Percentiles rank a stretch among this genome's conserved stretches.
These are phyloP conservation scores for Troglohyphantes excavatus DNA, from an alignment of 2,888 invertebrate genomes.

Conservation along the genomic window DNA sequence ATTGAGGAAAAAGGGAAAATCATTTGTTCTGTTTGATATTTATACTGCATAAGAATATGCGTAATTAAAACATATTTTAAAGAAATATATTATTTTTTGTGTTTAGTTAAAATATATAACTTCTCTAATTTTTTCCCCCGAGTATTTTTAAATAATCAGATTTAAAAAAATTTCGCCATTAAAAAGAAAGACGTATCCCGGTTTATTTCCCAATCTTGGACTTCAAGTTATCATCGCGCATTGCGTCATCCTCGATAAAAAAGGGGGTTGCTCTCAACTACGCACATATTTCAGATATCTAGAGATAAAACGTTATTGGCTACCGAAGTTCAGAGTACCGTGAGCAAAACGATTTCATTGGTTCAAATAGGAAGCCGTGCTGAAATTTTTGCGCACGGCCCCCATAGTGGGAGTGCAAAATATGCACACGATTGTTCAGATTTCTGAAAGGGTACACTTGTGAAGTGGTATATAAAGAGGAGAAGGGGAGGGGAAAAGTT, in stretches of 20 bases:
- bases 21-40: no score
- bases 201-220: background rate
- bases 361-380: background rate
- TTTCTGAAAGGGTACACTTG: background rate
- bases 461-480: background rate
- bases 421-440: constrained; percentile 3
- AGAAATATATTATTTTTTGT: no score
- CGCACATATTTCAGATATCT: constrained; percentile 5
- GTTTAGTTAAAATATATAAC: no score
- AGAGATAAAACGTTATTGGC: background rate
- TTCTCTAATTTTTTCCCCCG: no score
- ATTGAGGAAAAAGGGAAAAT: no score
- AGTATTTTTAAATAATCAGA: no score
- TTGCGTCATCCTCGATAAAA: background rate
- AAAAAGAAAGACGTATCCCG: no score
- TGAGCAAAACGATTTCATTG: background rate
- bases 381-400: constrained; percentile 17
- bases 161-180: no score
- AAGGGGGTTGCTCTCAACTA: background rate
- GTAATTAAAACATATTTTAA: no score
- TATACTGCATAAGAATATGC: no score
- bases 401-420: constrained; percentile 3
- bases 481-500: no score
- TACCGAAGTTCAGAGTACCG: background rate
- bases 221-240: background rate